phyloP scores from a whole-genome alignment of 2,113 vertebrate species.

The Catharus fuscescens region DNA sequence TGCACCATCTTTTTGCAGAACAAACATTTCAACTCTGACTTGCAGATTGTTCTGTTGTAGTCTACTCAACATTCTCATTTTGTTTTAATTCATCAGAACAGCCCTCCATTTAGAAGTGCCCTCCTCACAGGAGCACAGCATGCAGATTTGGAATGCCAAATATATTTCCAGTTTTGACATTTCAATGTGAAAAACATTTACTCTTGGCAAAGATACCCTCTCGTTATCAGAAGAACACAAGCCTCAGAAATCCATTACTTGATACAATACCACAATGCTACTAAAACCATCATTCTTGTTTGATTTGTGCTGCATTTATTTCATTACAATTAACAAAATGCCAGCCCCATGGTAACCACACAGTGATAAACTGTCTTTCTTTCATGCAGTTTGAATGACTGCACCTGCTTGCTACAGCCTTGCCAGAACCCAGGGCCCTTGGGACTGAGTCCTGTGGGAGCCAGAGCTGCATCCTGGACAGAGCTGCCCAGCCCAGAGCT shows the following conservation, averaged over 20 bases:
- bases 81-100: not conserved
- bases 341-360: not conserved
- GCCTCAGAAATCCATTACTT: not conserved
- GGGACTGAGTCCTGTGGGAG: rapidly evolving
- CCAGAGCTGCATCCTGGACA: not conserved
- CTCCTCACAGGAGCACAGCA: not conserved
- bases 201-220: conserved; percentile 29
- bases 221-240: conserved; percentile 15
- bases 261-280: not conserved
- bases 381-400: not conserved
- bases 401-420: not conserved
- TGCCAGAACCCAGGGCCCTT: not conserved
- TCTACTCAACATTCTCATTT: not conserved
- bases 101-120: not conserved
- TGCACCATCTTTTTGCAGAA: not conserved
- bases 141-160: not conserved
- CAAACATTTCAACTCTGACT: not conserved
- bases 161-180: conserved; percentile 13
- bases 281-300: not conserved
- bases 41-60: not conserved
- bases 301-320: not conserved
- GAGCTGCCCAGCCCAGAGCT: not conserved
- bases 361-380: not conserved
- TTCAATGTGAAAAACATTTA: not conserved
- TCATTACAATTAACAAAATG: not conserved